Base-by-base conservation (phyloP, 2,888 invertebrate genomes). In the Hylaea fasciaria region DNA sequence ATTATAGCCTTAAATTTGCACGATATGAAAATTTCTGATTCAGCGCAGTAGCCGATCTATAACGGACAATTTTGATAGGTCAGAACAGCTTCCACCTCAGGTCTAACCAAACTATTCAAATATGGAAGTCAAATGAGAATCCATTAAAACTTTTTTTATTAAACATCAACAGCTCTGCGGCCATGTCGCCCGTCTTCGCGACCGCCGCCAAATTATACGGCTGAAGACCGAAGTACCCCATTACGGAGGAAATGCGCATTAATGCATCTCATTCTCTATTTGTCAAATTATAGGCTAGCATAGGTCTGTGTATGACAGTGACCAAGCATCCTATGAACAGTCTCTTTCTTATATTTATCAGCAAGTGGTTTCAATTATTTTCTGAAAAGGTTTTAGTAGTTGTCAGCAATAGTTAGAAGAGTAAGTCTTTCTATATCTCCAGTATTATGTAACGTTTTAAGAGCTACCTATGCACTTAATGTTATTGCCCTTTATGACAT, bases 181-280 rank as follows among this genome's bases (percentile, higher is more conserved):
- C 73, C 74, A 47, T 52, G 44, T 43, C 44, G 77, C 77, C 77
- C 84, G 80, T 88, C 90, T 87, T 86, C 71, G 87, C 87, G 79
- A 86, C 82, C 73, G 76, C 82, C 81, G 83, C 82, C 82, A 91
- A 89, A 91, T 92, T 92, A 92, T 82, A 91, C 82, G 83, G 78
- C 73, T 71, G 73, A 66, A 78, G 73, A 68, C 82, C 77, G 77
- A 76, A 79, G 87, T 86, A 82, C 82, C 82, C 83, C 80, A 91
- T 90, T 90, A 91, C 82, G 80, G 72, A 81, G 83, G 83, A 87
- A 91, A 89, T 83, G 86, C 85, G 80, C 81, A 82, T 88, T 91
- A 91, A 91, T 91, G 91, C 89, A 91, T 88, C 90, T 89, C 82
- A 91, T 91, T 91, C 89, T 89, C 87, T 89, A 91, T 89, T 91